Percentiles rank a stretch among this genome's conserved stretches.
phyloP scores from a whole-genome alignment of 2,113 vertebrate species.

The Sula dactylatra region DNA sequence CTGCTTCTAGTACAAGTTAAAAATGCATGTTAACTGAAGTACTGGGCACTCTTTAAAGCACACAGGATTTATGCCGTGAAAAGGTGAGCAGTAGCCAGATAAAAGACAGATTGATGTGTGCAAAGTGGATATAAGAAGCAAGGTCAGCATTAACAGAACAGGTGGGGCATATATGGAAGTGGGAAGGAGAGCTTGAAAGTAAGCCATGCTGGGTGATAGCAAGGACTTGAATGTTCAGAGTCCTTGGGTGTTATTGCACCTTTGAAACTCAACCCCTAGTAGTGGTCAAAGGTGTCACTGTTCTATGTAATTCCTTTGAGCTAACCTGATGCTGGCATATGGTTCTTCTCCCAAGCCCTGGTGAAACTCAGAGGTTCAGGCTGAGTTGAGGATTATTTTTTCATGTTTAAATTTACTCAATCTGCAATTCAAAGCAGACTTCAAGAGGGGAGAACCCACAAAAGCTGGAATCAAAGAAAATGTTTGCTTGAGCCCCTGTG shows the following conservation, averaged over 20 bases:
- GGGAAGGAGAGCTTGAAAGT: neutral
- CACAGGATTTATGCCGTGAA: neutral
- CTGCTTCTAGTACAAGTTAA: slow-evolving; percentile 26
- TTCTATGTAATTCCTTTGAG: neutral
- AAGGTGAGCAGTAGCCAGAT: neutral
- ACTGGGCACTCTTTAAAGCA: neutral
- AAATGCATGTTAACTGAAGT: neutral
- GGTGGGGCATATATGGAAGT: neutral
- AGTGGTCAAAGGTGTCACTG: neutral
- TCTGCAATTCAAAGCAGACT: slow-evolving; percentile 42
- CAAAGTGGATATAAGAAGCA: neutral
- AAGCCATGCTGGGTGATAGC: neutral
- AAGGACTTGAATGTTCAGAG: neutral
- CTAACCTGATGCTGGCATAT: neutral
- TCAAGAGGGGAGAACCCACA: neutral
- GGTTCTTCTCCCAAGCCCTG: neutral
- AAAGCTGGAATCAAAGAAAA: slow-evolving; percentile 11
- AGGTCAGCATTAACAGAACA: neutral
- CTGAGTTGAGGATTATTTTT: neutral
- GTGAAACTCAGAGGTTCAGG: neutral
- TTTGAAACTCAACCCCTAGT: slow-evolving; percentile 8
- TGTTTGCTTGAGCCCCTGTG: neutral
- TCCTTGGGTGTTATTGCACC: neutral
- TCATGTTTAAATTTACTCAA: neutral
- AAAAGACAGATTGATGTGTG: neutral